Base-by-base conservation (phyloP, 2,888 invertebrate species). In the Yponomeuta cagnagella region DNA sequence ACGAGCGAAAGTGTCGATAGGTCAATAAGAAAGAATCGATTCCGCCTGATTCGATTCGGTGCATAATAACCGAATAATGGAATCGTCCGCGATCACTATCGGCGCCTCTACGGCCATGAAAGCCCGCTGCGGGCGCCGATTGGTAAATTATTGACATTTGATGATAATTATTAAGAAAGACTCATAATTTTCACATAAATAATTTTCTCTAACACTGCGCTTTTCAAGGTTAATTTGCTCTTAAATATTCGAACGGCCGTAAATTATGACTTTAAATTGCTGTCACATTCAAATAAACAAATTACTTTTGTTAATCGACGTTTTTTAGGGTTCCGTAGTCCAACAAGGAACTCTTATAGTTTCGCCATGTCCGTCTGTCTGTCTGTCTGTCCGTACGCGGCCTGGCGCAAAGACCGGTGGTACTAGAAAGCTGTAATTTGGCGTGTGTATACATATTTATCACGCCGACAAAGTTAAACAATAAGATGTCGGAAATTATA, bases 1-100 rank as follows among this genome's bases (percentile, higher is more conserved):
- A 71, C 52, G 65, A 77, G 82, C 78, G 84, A 85, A 85, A 85
- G 84, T 83, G 77, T 75, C 73, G 75, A 74, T 63, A 58, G 52
- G 52, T 58, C 71, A 72, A 70, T 72, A 71, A 73, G 72, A 71
- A 73, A 76, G 77, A 77, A 78, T 79, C 79, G 80, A 82, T 77
- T 77, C 78, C 76, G 75, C 75, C 52, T 79, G 78, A 84, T 84
- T 83, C 79, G 82, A 76, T 78, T 75, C 79, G 77, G 74, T 74
- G 76, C 75, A 69, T 73, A 70, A 78, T 77, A 81, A 82, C 79
- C 79, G 82, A 82, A 83, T 79, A 80, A 75, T 74, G 73, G 75
- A 76, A 58, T 58, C 33, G 23, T 65, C 2, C 3, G 71, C 75
- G 79, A 83, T 82, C 74, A 77, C 79, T 81, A 81, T 82, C 80